phyloP scores from a whole-genome alignment of 2,888 invertebrate species.

The Drosophila ezoana region DNA sequence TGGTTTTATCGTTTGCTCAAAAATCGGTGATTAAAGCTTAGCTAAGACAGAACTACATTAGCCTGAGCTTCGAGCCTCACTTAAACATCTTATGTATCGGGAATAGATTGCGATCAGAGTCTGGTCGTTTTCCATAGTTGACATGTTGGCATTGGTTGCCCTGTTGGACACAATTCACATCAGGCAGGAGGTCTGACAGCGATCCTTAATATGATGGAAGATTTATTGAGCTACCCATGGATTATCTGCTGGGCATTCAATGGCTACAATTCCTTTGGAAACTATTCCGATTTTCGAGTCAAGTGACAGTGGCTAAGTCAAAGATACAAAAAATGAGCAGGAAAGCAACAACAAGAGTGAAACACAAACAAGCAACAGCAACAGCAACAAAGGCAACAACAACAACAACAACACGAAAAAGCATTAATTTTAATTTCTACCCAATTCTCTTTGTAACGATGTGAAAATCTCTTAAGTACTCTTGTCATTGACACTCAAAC shows the following conservation, averaged over 20 bases:
- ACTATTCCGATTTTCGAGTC: slow-evolving; percentile 38
- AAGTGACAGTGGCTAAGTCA: slow-evolving; percentile 12
- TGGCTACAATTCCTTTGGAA: not conserved
- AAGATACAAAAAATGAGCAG: not conserved
- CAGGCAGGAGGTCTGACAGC: not conserved
- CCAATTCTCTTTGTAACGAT: slow-evolving; percentile 82
- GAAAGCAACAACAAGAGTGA: slow-evolving; percentile 13
- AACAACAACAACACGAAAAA: slow-evolving; percentile 41
- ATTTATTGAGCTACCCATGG: slow-evolving; percentile 12
- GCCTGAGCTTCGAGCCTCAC: too few relatives aligned
- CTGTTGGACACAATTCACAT: too few relatives aligned
- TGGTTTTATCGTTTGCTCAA: too few relatives aligned
- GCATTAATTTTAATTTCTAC: slow-evolving; percentile 82
- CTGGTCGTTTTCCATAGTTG: too few relatives aligned
- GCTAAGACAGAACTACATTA: too few relatives aligned
- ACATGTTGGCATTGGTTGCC: too few relatives aligned
- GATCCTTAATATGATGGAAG: not conserved
- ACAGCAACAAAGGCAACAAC: slow-evolving; percentile 12
- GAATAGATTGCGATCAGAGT: too few relatives aligned
- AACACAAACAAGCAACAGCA: not conserved
- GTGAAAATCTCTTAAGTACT: slow-evolving; percentile 84
- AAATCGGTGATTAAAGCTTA: too few relatives aligned
- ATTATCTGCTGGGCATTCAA: slow-evolving; percentile 1
- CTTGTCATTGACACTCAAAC: slow-evolving; percentile 81
- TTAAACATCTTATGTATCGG: too few relatives aligned